Evolutionary conservation across 2,888 invertebrate genomes (phyloP).

Genomic region (Yponomeuta cagnagella): DNA sequence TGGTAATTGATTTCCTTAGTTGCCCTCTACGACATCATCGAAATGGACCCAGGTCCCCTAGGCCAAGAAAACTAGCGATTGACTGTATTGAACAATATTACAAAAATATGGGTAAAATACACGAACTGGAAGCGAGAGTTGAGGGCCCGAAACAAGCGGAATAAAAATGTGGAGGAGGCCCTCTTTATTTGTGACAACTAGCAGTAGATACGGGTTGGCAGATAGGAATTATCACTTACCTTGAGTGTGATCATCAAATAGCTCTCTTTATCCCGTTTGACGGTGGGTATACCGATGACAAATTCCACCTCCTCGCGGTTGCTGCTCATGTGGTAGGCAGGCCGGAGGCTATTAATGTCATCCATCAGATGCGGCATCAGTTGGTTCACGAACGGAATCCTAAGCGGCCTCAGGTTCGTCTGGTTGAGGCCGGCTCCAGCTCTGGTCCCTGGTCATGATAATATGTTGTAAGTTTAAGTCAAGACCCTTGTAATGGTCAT

Average conservation of each 20-base stretch:
- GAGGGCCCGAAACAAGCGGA: too few species aligned
- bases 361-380: conserved; percentile 91
- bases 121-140: too few species aligned
- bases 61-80: too few species aligned
- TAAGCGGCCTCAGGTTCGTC: conserved; percentile 63
- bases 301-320: conserved; percentile 85
- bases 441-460: conserved; percentile 31
- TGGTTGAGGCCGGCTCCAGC: conserved; percentile 51
- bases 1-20: too few species aligned
- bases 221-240: conserved; percentile 29
- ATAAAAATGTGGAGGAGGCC: too few species aligned
- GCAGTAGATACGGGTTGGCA: too few species aligned
- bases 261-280: conserved; percentile 89
- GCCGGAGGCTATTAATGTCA: conserved; percentile 84
- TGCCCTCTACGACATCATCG: too few species aligned
- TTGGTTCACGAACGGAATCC: conserved; percentile 87
- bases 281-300: conserved; percentile 93
- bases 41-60: too few species aligned
- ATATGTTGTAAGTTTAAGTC: not conserved
- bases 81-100: too few species aligned
- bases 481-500: not conserved
- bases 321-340: conserved; percentile 85
- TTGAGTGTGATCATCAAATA: conserved; percentile 88
- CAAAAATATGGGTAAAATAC: too few species aligned
- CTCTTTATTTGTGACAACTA: too few species aligned